Conservation (phyloP, 2,113 vertebrate species). For the Cavia porcellus region DNA sequence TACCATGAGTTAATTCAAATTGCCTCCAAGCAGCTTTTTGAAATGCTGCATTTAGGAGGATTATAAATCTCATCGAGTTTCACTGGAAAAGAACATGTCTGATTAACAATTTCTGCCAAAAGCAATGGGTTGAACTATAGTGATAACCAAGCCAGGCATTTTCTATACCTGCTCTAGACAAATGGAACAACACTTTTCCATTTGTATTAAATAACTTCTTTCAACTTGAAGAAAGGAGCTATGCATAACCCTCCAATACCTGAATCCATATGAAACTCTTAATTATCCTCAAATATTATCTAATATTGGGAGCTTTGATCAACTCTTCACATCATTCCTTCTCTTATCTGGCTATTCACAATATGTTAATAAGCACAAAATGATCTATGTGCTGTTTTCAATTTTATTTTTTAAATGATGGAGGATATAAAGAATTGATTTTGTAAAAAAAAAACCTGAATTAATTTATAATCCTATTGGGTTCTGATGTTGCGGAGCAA, state of each 20-base stretch:
- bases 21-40: conserved; percentile 35
- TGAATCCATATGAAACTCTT: conserved; percentile 49
- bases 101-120: conserved; percentile 37
- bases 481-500: not conserved
- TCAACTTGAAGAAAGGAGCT: not conserved
- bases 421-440: not conserved
- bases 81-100: conserved; percentile 54
- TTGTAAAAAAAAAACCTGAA: not conserved
- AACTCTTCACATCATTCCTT: conserved; percentile 16
- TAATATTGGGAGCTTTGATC: conserved; percentile 6
- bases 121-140: not conserved
- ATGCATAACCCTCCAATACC: not conserved
- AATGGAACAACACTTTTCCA: conserved; percentile 21
- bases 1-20: conserved; percentile 57
- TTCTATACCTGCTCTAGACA: not conserved
- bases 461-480: conserved; percentile 32
- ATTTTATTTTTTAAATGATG: conserved; percentile 25
- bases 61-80: not conserved
- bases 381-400: conserved; percentile 10
- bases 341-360: conserved; percentile 46
- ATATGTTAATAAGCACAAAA: conserved; percentile 18
- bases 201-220: not conserved
- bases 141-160: not conserved
- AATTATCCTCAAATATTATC: conserved; percentile 41
- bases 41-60: conserved; percentile 25